Percentiles rank a stretch among this genome's conserved stretches.
Conservation (phyloP, 1,140 invertebrate genomes). For the Arctopsyche grandis region DNA sequence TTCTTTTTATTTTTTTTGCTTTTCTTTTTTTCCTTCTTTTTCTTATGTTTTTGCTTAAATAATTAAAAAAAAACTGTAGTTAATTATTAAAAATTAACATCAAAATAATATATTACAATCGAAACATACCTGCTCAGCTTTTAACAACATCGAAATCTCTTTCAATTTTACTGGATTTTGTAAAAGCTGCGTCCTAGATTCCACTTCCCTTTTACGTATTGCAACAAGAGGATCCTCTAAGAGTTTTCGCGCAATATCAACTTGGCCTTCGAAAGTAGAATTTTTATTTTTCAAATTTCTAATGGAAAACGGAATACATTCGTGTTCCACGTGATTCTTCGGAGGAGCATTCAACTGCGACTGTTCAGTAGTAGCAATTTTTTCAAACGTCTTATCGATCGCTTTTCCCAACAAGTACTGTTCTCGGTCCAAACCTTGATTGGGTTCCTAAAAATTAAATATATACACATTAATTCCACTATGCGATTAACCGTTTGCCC, state of each 20-base stretch:
- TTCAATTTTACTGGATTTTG: conserved; percentile 93
- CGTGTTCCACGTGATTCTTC: conserved; percentile 79
- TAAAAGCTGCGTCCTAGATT: conserved; percentile 80
- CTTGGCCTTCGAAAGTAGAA: conserved; percentile 71
- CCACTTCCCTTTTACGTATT: conserved; percentile 87
- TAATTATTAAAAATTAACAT: not conserved
- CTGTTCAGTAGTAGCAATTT: conserved; percentile 71
- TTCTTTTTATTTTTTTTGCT: conserved; percentile 69
- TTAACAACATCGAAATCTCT: conserved; percentile 80
- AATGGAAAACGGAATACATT: conserved; percentile 80
- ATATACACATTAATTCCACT: conserved; percentile 45
- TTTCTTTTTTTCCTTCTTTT: conserved; percentile 64
- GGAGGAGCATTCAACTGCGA: conserved; percentile 59
- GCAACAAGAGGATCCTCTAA: conserved; percentile 90
- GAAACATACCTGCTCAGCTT: conserved; percentile 66
- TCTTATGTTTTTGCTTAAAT: conserved; percentile 44
- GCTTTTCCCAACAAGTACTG: conserved; percentile 90
- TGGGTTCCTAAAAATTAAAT: conserved; percentile 67
- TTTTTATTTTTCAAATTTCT: conserved; percentile 69
- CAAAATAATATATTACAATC: conserved; percentile 16
- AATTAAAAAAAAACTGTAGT: conserved; percentile 23
- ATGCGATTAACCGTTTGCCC: no score
- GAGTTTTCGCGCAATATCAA: conserved; percentile 84
- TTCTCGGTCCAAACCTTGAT: conserved; percentile 80
- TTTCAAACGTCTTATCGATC: conserved; percentile 87